Conservation (phyloP, 2,888 invertebrate species). For the Colletes collaris region DNA sequence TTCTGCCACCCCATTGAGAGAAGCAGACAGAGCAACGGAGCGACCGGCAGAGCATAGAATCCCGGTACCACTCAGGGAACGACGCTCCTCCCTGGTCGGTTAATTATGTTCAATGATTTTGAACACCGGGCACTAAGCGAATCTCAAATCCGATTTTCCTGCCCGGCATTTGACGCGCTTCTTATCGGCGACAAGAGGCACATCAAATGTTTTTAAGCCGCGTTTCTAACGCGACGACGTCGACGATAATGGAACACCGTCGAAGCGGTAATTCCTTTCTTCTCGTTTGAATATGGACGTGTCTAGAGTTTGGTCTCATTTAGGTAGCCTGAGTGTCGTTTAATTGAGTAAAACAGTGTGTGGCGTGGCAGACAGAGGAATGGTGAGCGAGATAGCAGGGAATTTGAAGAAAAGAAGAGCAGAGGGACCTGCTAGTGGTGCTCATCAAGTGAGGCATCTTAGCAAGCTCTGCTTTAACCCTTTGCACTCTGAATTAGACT, state of each 20-base stretch:
- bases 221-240: slow-evolving; percentile 1
- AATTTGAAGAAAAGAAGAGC: no score
- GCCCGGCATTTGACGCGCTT: slow-evolving; percentile 39
- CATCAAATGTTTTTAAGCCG: slow-evolving; percentile 32
- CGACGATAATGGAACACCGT: slow-evolving; percentile 16
- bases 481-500: no score
- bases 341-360: no score
- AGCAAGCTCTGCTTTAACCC: no score
- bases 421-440: no score
- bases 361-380: no score
- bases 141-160: slow-evolving; percentile 79
- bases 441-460: no score
- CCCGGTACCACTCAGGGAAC: slow-evolving; percentile 45
- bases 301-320: not conserved
- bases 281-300: not conserved
- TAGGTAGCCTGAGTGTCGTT: no score
- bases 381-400: no score
- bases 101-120: slow-evolving; percentile 81
- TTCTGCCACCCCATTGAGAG: slow-evolving; percentile 76
- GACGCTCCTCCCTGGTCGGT: slow-evolving; percentile 74
- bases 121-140: slow-evolving; percentile 79
- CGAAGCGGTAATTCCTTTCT: slow-evolving; percentile 2
- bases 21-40: slow-evolving; percentile 56
- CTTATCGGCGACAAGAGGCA: not conserved
- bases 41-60: slow-evolving; percentile 36